phyloP scores from a whole-genome alignment of 1,140 invertebrate species.

The Trinorchestia longiramus region DNA sequence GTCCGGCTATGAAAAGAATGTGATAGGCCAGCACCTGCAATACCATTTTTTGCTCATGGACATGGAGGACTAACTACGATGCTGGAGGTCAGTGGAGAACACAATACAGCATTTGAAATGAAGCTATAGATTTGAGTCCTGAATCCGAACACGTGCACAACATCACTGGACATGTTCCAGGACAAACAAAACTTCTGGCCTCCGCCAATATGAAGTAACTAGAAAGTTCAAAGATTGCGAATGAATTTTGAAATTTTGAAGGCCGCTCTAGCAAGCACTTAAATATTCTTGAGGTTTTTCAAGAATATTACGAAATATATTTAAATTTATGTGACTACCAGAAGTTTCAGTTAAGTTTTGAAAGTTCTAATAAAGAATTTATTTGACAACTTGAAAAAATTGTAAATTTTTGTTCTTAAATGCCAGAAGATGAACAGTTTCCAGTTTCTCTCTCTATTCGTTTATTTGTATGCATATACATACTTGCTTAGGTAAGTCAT shows the following conservation, averaged over 20 bases:
- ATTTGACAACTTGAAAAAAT: background rate
- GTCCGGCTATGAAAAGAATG: conserved; percentile 50
- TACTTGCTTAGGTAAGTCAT: no score
- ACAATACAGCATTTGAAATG: conserved; percentile 27
- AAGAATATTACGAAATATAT: background rate
- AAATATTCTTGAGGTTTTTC: background rate
- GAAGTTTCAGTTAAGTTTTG: background rate
- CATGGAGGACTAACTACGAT: background rate
- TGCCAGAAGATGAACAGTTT: no score
- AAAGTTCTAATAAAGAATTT: background rate
- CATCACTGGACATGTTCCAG: background rate
- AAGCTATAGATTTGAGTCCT: conserved; percentile 23
- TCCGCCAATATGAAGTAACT: background rate
- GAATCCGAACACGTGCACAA: background rate
- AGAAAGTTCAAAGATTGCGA: background rate
- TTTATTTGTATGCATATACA: no score
- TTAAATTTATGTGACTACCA: background rate
- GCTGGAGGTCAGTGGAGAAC: background rate
- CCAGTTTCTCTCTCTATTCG: no score
- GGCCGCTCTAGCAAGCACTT: no score
- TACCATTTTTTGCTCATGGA: background rate
- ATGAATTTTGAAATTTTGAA: background rate
- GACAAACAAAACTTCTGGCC: background rate
- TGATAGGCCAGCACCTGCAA: conserved; percentile 25
- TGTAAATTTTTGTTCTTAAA: no score